Evolutionary conservation across 2,888 invertebrate species (phyloP).

Genomic region (Lagria hirta): DNA sequence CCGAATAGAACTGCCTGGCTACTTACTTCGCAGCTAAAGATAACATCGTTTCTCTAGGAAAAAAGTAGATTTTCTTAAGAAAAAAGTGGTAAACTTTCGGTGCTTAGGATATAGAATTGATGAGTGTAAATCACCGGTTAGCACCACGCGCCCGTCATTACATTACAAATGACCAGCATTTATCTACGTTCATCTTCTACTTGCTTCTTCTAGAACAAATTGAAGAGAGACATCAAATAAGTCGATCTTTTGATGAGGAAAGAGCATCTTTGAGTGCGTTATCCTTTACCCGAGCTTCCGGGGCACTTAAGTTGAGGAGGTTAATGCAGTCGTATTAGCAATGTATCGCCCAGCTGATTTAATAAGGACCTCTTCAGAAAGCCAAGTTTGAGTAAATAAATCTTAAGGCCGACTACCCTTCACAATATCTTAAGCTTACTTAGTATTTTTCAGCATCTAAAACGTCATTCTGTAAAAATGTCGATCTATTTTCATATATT

Average conservation of each 20-base stretch:
- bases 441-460: too few relatives aligned
- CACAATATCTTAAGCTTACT: too few relatives aligned
- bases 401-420: too few relatives aligned
- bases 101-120: conserved; percentile 38
- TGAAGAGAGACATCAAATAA: conserved; percentile 29
- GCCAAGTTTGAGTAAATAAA: too few relatives aligned
- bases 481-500: too few relatives aligned
- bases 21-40: too few relatives aligned
- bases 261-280: conserved; percentile 10
- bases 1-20: too few relatives aligned
- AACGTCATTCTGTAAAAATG: too few relatives aligned
- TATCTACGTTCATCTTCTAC: conserved; percentile 48
- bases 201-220: conserved; percentile 42
- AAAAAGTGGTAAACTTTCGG: conserved; percentile 2
- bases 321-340: conserved; percentile 19
- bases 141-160: conserved; percentile 47
- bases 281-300: conserved; percentile 16
- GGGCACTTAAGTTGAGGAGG: conserved; percentile 11
- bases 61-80: too few relatives aligned
- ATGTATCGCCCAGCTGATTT: conserved; percentile 16
- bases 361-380: conserved; percentile 12
- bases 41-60: too few relatives aligned
- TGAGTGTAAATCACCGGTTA: conserved; percentile 50
- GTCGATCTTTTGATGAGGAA: conserved; percentile 9
- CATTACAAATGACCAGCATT: conserved; percentile 50